Evolutionary conservation across 1,140 invertebrate genomes (phyloP).

Genomic region (Belonocnema kinseyi): DNA sequence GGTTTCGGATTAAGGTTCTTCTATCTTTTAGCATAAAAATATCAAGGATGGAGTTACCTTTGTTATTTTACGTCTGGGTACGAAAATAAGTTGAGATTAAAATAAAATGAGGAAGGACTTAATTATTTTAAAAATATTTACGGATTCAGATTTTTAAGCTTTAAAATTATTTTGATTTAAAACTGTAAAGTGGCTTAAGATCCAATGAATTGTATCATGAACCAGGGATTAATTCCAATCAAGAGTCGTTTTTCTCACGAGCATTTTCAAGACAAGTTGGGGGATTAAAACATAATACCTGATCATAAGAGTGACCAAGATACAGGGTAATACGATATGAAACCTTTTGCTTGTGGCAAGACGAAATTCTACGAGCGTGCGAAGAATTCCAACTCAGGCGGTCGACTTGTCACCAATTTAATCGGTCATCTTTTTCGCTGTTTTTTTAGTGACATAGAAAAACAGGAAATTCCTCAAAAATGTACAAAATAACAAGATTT

Average conservation of each 20-base stretch:
- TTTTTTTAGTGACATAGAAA: background rate
- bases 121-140: no score
- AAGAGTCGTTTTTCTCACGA: conserved; percentile 15
- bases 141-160: no score
- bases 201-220: no score
- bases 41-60: no score
- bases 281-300: conserved; percentile 26
- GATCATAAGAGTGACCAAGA: conserved; percentile 20
- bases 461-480: conserved; percentile 6
- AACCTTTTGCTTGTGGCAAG: conserved; percentile 24
- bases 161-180: no score
- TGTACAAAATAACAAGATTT: background rate
- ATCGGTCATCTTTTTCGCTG: conserved; percentile 9
- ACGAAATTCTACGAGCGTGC: conserved; percentile 31
- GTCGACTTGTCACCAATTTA: conserved; percentile 11
- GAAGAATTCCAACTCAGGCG: conserved; percentile 14
- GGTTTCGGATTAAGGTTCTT: no score
- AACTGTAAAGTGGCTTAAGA: no score
- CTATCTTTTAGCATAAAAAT: no score
- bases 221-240: background rate
- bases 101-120: no score
- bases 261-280: conserved; percentile 23
- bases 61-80: no score
- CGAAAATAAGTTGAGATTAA: no score
- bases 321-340: conserved; percentile 23